phyloP scores from a whole-genome alignment of 2,113 vertebrate genomes.

The Hypomesus transpacificus region DNA sequence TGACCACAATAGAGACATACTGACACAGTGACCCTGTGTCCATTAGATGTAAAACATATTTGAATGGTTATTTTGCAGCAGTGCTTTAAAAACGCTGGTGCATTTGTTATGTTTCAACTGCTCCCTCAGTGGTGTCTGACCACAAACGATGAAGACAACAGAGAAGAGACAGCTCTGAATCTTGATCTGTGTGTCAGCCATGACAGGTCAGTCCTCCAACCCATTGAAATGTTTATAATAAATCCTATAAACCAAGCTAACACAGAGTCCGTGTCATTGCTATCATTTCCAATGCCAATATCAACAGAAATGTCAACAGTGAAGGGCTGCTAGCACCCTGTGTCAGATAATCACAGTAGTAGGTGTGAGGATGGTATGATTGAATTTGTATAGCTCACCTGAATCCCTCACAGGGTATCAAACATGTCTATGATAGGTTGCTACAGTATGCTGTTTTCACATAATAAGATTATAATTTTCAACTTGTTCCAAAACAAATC shows the following conservation, averaged over 20 bases:
- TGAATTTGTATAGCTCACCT: constrained; percentile 51
- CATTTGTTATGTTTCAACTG: constrained; percentile 62
- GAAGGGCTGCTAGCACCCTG: constrained; percentile 53
- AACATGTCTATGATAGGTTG: constrained; percentile 43
- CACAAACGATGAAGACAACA: constrained; percentile 37
- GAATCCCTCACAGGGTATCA: constrained; percentile 53
- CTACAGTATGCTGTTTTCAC: constrained; percentile 31
- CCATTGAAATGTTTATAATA: constrained; percentile 55
- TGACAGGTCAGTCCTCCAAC: constrained; percentile 45
- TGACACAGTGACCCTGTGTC: constrained; percentile 52
- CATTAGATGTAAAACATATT: constrained; percentile 60
- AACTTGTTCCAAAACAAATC: constrained; percentile 59
- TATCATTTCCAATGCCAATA: constrained; percentile 60
- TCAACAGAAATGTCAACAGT: constrained; percentile 71
- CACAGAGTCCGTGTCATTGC: constrained; percentile 47
- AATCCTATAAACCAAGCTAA: constrained; percentile 39
- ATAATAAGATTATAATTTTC: constrained; percentile 45
- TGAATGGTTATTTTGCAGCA: constrained; percentile 41
- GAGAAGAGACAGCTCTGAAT: constrained; percentile 38
- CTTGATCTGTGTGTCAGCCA: constrained; percentile 39
- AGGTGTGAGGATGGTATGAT: constrained; percentile 37
- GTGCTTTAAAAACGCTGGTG: constrained; percentile 52
- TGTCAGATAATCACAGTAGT: constrained; percentile 56
- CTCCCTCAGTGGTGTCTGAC: constrained; percentile 48
- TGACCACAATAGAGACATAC: constrained; percentile 24